These are phyloP conservation scores for Scortum barcoo DNA, from an alignment of 2,113 vertebrate genomes.

Conservation along the genomic window DNA sequence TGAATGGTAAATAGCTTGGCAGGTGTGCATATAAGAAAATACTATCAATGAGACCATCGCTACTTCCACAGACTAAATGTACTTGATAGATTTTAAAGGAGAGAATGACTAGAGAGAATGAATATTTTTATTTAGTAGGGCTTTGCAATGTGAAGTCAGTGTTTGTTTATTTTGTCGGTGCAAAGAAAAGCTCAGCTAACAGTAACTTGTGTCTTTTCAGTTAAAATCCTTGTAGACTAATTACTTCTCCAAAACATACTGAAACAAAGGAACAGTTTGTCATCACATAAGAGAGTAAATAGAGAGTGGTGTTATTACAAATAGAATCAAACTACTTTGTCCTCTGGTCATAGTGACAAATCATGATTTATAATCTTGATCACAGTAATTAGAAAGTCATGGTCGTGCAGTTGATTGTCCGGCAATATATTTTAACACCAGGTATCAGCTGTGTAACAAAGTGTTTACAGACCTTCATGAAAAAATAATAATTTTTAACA, in stretches of 20 bases:
- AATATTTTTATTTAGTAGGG: background rate
- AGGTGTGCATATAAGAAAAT: background rate
- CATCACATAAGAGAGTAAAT: background rate
- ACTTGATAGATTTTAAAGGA: background rate
- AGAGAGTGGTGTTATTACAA: background rate
- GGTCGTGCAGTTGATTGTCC: background rate
- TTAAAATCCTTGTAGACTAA: background rate
- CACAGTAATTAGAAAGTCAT: background rate
- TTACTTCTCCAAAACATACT: background rate
- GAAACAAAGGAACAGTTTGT: background rate
- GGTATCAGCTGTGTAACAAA: background rate
- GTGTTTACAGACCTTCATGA: background rate
- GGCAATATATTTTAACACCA: background rate
- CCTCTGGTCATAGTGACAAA: background rate
- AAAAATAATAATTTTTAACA: background rate
- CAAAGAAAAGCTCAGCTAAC: background rate
- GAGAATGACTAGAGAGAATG: background rate
- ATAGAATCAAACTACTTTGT: background rate
- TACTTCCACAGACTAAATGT: background rate
- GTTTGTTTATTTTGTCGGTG: background rate
- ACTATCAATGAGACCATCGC: background rate
- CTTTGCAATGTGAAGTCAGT: background rate
- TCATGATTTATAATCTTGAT: background rate
- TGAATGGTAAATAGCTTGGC: constrained; percentile 27
- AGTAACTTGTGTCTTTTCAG: background rate